These are phyloP conservation scores for Acyrthosiphon pisum DNA, from an alignment of 1,140 invertebrate species.

Conservation along the genomic window DNA sequence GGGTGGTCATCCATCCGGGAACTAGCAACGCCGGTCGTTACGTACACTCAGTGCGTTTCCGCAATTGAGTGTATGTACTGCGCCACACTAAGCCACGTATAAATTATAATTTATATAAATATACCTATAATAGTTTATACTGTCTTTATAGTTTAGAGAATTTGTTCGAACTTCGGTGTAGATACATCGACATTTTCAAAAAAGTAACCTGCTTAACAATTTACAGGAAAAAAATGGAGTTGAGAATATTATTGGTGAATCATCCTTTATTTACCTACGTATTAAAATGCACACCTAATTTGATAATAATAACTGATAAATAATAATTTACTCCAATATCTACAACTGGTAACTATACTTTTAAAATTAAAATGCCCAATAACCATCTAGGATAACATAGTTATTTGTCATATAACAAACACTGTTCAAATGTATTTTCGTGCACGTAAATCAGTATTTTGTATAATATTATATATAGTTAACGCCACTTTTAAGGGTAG, in stretches of 20 bases:
- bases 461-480: no score
- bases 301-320: no score
- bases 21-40: no score
- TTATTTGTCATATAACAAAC: neutral
- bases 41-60: no score
- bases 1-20: no score
- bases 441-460: neutral
- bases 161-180: neutral
- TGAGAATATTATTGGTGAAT: neutral
- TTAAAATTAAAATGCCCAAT: neutral
- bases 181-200: neutral
- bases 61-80: no score
- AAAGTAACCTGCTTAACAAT: neutral
- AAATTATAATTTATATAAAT: no score
- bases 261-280: neutral
- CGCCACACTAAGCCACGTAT: no score
- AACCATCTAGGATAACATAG: neutral
- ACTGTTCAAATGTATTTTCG: neutral
- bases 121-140: no score
- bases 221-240: neutral
- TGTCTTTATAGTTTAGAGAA: neutral
- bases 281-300: no score
- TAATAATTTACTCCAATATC: no score
- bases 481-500: neutral
- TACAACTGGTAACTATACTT: neutral